Percentiles rank a stretch among this genome's conserved stretches.
phyloP scores from a whole-genome alignment of 1,140 invertebrate genomes.

The Bombus soroeensis region DNA sequence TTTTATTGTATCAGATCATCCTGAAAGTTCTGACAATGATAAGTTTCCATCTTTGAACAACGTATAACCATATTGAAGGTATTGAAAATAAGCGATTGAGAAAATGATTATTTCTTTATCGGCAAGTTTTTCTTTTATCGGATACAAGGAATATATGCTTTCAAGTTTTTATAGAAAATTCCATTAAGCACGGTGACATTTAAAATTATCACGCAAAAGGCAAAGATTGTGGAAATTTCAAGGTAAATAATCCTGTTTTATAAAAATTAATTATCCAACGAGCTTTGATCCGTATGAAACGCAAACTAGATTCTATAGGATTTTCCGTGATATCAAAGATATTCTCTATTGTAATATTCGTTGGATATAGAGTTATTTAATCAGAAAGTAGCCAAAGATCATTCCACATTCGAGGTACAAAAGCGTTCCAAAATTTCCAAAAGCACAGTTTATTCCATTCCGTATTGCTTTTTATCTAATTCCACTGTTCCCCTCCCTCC shows the following conservation, averaged over 20 bases:
- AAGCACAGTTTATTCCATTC: neutral
- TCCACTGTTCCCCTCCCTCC: neutral
- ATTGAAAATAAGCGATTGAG: too few species aligned
- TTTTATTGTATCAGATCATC: too few species aligned
- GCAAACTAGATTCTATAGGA: neutral
- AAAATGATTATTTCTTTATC: too few species aligned
- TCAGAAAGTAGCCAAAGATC: neutral
- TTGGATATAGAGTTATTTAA: neutral
- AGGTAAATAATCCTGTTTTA: neutral
- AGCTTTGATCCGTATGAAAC: neutral
- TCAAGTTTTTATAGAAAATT: too few species aligned
- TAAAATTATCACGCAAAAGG: neutral
- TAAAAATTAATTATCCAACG: neutral
- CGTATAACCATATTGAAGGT: too few species aligned
- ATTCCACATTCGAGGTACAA: neutral
- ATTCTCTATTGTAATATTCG: neutral
- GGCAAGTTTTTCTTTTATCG: too few species aligned
- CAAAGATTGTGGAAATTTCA: neutral
- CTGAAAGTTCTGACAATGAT: too few species aligned
- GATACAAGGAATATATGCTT: too few species aligned
- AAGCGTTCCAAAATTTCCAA: slow-evolving; percentile 1
- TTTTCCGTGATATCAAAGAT: neutral
- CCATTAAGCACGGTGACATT: neutral
- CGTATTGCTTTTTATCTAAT: neutral
- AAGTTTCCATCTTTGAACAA: too few species aligned